Evolutionary conservation across 1,140 invertebrate genomes (phyloP).

Genomic region (Phocides pigmalion): DNA sequence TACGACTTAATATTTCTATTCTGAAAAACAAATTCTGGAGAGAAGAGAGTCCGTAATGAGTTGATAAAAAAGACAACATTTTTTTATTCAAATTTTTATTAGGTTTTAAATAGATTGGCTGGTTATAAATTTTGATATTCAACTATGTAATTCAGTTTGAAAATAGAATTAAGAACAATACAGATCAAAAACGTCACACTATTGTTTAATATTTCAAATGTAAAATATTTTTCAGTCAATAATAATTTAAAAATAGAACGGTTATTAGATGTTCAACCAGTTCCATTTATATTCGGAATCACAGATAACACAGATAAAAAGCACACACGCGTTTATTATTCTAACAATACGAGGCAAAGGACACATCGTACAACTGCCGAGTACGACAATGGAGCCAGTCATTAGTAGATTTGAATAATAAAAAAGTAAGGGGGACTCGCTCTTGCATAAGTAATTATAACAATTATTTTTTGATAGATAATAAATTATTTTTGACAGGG

Average conservation of each 20-base stretch:
- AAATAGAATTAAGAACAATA: no score
- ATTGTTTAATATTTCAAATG: no score
- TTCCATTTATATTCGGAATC: neutral
- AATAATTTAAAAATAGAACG: no score
- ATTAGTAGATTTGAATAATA: slow-evolving; percentile 78
- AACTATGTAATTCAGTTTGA: no score
- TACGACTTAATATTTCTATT: no score
- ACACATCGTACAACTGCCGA: slow-evolving; percentile 30
- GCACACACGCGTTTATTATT: slow-evolving; percentile 10
- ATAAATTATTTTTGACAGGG: slow-evolving; percentile 72
- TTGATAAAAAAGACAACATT: no score
- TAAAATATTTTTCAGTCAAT: no score
- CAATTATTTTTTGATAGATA: slow-evolving; percentile 80
- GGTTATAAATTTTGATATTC: neutral
- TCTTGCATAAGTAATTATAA: slow-evolving; percentile 78
- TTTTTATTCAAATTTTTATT: no score
- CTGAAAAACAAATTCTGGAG: no score
- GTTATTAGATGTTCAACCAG: neutral
- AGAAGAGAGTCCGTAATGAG: no score
- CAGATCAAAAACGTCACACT: no score
- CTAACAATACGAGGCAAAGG: slow-evolving; percentile 11
- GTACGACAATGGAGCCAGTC: slow-evolving; percentile 61
- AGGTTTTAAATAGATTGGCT: neutral
- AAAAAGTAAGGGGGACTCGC: slow-evolving; percentile 63
- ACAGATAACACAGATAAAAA: slow-evolving; percentile 9